A percentile compares a stretch with the other conserved stretches of the same genome.
phyloP scores from a whole-genome alignment of 2,888 invertebrate genomes.

The Agonopterix subpropinquella region DNA sequence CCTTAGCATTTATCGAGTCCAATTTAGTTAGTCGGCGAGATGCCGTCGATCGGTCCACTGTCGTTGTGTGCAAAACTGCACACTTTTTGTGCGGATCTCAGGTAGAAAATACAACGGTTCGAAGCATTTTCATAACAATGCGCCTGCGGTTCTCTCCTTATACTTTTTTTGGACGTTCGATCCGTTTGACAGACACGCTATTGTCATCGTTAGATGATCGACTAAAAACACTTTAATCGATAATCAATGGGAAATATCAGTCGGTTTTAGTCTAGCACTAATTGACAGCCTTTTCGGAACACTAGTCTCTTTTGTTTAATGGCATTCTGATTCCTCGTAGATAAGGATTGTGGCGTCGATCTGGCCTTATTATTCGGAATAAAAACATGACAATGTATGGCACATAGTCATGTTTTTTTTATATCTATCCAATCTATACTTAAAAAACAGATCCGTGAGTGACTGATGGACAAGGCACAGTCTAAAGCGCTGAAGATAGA shows the following conservation, averaged over 20 bases:
- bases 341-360: no score
- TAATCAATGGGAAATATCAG: constrained; percentile 60
- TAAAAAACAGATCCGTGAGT: no score
- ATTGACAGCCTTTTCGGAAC: not conserved
- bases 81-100: constrained; percentile 60
- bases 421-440: no score
- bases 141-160: constrained; percentile 64
- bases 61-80: constrained; percentile 60
- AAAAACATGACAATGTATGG: no score
- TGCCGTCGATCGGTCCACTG: constrained; percentile 38
- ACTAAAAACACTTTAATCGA: constrained; percentile 63
- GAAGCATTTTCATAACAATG: constrained; percentile 73
- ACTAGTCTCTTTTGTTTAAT: not conserved
- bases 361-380: no score
- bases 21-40: constrained; percentile 57
- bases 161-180: constrained; percentile 59
- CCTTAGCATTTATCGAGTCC: constrained; percentile 58
- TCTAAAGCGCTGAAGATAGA: no score
- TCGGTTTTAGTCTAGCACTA: constrained; percentile 13
- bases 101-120: constrained; percentile 68
- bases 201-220: constrained; percentile 69
- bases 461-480: no score
- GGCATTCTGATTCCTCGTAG: no score
- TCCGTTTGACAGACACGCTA: constrained; percentile 68
- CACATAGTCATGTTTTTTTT: no score